These are phyloP conservation scores for Buceros bicornis DNA, from an alignment of 2,797 vertebrate species.

Conservation along the genomic window DNA sequence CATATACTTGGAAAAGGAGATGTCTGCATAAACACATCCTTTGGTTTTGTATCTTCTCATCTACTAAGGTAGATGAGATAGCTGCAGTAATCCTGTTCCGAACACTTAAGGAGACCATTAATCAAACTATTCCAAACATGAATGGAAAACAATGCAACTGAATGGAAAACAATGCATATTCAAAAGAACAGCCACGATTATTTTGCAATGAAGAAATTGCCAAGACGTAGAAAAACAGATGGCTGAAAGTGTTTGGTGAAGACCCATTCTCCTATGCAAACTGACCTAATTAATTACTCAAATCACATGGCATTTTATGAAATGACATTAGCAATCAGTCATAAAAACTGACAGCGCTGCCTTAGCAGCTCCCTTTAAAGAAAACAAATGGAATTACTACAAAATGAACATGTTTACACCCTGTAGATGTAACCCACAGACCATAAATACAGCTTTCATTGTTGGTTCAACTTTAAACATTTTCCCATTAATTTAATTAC, in stretches of 20 bases:
- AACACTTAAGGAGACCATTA: constrained; percentile 39
- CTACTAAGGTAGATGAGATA: neutral
- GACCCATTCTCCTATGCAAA: constrained; percentile 41
- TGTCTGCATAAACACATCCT: neutral
- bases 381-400: constrained; percentile 24
- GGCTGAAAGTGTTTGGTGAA: constrained; percentile 44
- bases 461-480: neutral
- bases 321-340: constrained; percentile 57
- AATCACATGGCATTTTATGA: constrained; percentile 33
- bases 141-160: constrained; percentile 48
- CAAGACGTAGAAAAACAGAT: constrained; percentile 66
- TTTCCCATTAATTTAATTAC: neutral
- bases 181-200: constrained; percentile 60
- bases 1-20: constrained; percentile 3
- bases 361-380: constrained; percentile 36
- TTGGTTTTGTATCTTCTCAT: constrained; percentile 9
- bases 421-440: neutral
- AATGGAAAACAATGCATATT: constrained; percentile 49
- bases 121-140: constrained; percentile 53
- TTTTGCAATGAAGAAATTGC: constrained; percentile 48
- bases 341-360: constrained; percentile 39
- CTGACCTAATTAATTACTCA: constrained; percentile 61
- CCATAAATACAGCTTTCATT: neutral
- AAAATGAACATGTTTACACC: neutral
- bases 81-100: constrained; percentile 27